Conservation (phyloP, 2,113 vertebrate genomes). For the Piaya cayana region DNA sequence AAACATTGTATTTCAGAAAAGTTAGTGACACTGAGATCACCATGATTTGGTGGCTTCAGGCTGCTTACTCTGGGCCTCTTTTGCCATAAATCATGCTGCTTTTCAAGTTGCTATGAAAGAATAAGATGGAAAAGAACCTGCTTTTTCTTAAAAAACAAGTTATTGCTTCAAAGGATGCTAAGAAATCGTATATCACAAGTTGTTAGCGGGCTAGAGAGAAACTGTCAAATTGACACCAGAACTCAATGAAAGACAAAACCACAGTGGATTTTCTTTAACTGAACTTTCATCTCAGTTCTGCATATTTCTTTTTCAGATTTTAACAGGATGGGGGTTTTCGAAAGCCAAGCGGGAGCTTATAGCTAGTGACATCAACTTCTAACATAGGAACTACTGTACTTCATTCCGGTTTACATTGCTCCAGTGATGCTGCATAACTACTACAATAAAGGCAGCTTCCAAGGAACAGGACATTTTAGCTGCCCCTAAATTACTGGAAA, state of each 20-base stretch:
- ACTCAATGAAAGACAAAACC: background rate
- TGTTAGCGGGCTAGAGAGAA: background rate
- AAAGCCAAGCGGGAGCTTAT: background rate
- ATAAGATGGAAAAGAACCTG: background rate
- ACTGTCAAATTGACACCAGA: background rate
- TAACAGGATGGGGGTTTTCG: background rate
- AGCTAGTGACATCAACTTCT: background rate
- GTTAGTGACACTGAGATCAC: background rate
- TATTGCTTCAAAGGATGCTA: background rate
- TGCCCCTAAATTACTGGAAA: constrained; percentile 59
- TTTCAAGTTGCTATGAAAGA: background rate
- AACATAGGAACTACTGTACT: background rate
- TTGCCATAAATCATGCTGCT: background rate
- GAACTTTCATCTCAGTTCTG: background rate
- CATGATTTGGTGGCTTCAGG: background rate
- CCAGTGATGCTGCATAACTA: background rate
- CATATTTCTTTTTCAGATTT: background rate
- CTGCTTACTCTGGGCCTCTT: background rate
- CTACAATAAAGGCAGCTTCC: background rate
- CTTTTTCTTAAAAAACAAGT: background rate
- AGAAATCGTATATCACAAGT: background rate
- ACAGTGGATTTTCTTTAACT: background rate
- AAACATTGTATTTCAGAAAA: background rate
- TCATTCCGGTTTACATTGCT: background rate
- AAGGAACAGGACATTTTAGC: constrained; percentile 34